phyloP scores from a whole-genome alignment of 1,140 invertebrate species.

The Nasonia giraulti region DNA sequence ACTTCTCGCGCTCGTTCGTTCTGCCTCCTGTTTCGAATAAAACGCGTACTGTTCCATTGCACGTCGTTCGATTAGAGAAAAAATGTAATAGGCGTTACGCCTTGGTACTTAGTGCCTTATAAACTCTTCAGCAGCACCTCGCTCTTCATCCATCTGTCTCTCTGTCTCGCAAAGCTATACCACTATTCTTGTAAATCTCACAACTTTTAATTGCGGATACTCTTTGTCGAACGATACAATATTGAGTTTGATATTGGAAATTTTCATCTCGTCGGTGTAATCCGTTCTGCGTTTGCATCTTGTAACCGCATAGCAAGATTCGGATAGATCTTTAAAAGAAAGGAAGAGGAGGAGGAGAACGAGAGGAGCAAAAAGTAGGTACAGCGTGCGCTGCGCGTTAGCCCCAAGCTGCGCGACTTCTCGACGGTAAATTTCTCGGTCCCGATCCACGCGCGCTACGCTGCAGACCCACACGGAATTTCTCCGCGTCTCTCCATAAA shows the following conservation, averaged over 20 bases:
- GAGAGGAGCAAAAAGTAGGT: neutral
- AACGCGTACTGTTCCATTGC: neutral
- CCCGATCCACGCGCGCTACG: neutral
- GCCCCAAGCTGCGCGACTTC: neutral
- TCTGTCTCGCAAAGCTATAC: neutral
- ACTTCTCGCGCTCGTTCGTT: neutral
- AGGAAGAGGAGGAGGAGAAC: neutral
- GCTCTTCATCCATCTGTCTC: conserved; percentile 6
- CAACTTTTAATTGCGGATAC: neutral
- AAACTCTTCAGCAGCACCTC: conserved; percentile 53
- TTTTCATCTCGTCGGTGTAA: no score
- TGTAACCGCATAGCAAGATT: neutral
- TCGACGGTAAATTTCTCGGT: neutral
- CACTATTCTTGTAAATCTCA: no score
- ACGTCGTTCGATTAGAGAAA: conserved; percentile 47
- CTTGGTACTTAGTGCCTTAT: conserved; percentile 59
- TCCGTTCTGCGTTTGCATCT: neutral
- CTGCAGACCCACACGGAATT: neutral
- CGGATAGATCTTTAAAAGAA: neutral
- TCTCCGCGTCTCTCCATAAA: conserved; percentile 20
- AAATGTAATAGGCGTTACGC: conserved; percentile 42
- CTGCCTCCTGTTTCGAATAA: neutral
- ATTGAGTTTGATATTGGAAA: neutral
- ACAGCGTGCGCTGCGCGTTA: neutral
- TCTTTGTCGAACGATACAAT: neutral